phyloP scores from a whole-genome alignment of 2,113 vertebrate species.

The Alaudala cheleensis region DNA sequence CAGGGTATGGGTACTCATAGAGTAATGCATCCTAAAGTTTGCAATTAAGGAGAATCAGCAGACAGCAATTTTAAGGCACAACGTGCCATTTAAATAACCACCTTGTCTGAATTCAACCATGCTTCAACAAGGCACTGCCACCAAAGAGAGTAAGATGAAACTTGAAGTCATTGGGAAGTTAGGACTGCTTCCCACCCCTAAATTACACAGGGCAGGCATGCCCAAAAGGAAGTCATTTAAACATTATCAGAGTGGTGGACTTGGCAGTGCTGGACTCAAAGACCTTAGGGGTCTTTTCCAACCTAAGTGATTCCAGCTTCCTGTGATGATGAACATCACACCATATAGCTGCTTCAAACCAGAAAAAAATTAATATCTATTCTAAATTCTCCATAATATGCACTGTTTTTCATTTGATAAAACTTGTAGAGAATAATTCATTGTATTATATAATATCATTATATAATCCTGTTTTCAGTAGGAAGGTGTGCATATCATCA shows the following conservation, averaged over 20 bases:
- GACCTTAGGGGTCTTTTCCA: not conserved
- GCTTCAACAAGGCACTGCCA: not conserved
- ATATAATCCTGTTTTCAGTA: not conserved
- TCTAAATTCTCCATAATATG: not conserved
- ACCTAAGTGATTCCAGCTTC: not conserved
- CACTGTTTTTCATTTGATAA: not conserved
- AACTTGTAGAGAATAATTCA: not conserved
- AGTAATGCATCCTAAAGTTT: not conserved
- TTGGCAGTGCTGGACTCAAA: not conserved
- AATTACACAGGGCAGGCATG: not conserved
- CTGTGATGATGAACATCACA: not conserved
- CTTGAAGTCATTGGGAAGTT: not conserved
- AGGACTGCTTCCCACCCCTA: not conserved
- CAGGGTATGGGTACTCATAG: not conserved
- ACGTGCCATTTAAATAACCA: not conserved
- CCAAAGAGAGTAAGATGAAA: not conserved
- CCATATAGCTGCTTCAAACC: not conserved
- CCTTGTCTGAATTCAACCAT: not conserved
- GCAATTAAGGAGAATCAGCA: not conserved
- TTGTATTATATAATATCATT: too few species aligned
- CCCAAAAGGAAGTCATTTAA: not conserved
- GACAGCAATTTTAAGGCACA: not conserved
- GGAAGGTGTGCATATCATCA: not conserved
- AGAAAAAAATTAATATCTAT: not conserved
- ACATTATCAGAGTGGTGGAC: not conserved